phyloP scores from a whole-genome alignment of 2,113 vertebrate genomes.

The Athene noctua region DNA sequence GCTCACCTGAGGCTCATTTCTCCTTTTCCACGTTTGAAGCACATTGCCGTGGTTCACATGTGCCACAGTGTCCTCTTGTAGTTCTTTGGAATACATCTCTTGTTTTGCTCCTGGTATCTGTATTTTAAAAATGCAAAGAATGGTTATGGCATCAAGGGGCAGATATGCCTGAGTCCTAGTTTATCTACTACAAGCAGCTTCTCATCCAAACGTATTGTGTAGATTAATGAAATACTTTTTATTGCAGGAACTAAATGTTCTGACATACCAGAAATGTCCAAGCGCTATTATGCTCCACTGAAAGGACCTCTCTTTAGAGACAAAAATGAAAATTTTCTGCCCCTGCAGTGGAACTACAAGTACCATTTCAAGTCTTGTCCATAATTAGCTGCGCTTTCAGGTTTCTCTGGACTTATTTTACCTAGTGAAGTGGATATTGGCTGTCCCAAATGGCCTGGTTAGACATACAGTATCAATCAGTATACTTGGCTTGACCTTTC shows the following conservation, averaged over 20 bases:
- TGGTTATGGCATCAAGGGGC: neutral
- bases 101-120: neutral
- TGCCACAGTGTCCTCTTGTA: neutral
- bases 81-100: neutral
- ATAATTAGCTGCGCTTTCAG: conserved; percentile 67
- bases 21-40: neutral
- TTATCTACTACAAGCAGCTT: conserved; percentile 35
- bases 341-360: conserved; percentile 60
- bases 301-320: conserved; percentile 70
- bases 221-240: conserved; percentile 57
- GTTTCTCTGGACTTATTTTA: conserved; percentile 61
- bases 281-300: conserved; percentile 61
- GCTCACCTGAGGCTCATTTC: neutral
- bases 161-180: neutral
- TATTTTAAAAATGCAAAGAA: neutral
- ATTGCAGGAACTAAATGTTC: conserved; percentile 71
- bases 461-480: neutral
- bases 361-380: conserved; percentile 42
- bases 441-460: neutral
- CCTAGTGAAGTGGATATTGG: conserved; percentile 44
- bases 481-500: conserved; percentile 35
- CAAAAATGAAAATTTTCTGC: conserved; percentile 72
- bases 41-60: neutral
- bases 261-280: conserved; percentile 69
- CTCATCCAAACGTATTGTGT: conserved; percentile 53